These are phyloP conservation scores for Calliopsis andreniformis DNA, from an alignment of 1,140 invertebrate genomes.

Conservation along the genomic window DNA sequence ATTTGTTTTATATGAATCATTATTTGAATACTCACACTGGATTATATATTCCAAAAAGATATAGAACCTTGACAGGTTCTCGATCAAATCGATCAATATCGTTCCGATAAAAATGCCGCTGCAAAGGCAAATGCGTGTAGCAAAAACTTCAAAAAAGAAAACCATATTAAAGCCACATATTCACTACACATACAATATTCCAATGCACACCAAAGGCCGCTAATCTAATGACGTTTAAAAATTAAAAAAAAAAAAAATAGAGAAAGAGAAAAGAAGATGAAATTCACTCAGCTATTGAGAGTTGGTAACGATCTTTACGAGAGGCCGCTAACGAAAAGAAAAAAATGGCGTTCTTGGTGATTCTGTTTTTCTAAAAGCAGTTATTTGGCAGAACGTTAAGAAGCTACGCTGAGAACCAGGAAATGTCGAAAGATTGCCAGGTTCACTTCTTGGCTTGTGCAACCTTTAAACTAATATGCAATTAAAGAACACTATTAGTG, in stretches of 20 bases:
- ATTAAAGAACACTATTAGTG: not conserved
- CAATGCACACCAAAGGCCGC: slow-evolving; percentile 60
- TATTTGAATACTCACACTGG: slow-evolving; percentile 5
- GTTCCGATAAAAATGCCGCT: slow-evolving; percentile 38
- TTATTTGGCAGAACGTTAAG: slow-evolving; percentile 25
- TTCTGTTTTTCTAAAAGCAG: slow-evolving; percentile 12
- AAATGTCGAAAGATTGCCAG: not conserved
- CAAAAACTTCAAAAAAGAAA: slow-evolving; percentile 55
- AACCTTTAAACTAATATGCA: not conserved
- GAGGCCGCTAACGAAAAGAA: not conserved
- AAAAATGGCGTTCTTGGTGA: not conserved
- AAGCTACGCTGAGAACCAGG: not conserved
- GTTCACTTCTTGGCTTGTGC: not conserved
- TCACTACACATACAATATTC: slow-evolving; percentile 57
- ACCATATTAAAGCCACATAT: slow-evolving; percentile 57
- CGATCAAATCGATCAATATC: not conserved
- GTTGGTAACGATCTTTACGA: not conserved
- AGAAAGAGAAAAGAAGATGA: not conserved
- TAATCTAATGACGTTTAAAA: slow-evolving; percentile 25
- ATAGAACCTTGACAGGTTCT: not conserved
- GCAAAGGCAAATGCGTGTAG: slow-evolving; percentile 28
- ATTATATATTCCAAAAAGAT: not conserved
- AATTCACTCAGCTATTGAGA: not conserved
- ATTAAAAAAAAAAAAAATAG: not conserved
- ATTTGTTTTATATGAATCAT: too few relatives aligned